Evolutionary conservation across 1,140 invertebrate species (phyloP).

Genomic region (Brachionus manjavacas): DNA sequence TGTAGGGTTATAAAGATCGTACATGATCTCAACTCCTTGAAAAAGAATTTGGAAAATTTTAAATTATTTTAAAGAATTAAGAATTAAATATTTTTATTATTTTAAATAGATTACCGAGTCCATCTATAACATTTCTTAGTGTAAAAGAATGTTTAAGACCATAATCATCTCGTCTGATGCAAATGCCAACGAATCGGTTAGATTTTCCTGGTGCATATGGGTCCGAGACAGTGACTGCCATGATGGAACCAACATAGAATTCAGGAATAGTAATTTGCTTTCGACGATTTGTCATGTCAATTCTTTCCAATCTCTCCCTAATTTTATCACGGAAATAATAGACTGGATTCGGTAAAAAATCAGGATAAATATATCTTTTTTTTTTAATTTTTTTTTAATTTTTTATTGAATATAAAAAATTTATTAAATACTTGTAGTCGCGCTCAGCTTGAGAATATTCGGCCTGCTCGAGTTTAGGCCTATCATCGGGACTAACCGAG

Average conservation of each 20-base stretch:
- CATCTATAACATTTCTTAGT: conserved; percentile 85
- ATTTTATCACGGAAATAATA: conserved; percentile 71
- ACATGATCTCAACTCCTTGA: conserved; percentile 75
- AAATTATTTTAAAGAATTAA: not conserved
- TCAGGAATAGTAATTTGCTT: conserved; percentile 81
- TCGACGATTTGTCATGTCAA: conserved; percentile 84
- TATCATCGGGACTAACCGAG: not conserved
- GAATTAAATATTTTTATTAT: not conserved
- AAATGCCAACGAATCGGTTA: conserved; percentile 90
- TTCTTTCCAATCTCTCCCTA: conserved; percentile 79
- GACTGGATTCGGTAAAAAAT: conserved; percentile 85
- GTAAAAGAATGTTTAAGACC: conserved; percentile 78
- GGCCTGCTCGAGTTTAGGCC: not conserved
- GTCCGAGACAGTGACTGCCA: conserved; percentile 86
- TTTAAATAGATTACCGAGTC: conserved; percentile 63
- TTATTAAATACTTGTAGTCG: conserved; percentile 20
- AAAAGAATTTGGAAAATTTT: conserved; percentile 46
- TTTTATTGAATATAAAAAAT: not conserved
- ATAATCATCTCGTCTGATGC: conserved; percentile 73
- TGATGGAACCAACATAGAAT: conserved; percentile 90
- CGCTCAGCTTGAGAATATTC: conserved; percentile 25
- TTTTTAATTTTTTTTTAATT: not conserved
- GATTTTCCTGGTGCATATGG: conserved; percentile 75
- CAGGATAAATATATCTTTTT: conserved; percentile 74
- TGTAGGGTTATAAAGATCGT: conserved; percentile 87